A percentile compares a stretch with the other conserved stretches of the same genome.
Evolutionary conservation across 2,888 invertebrate species (phyloP).

Genomic region (Diarsia dahlii): DNA sequence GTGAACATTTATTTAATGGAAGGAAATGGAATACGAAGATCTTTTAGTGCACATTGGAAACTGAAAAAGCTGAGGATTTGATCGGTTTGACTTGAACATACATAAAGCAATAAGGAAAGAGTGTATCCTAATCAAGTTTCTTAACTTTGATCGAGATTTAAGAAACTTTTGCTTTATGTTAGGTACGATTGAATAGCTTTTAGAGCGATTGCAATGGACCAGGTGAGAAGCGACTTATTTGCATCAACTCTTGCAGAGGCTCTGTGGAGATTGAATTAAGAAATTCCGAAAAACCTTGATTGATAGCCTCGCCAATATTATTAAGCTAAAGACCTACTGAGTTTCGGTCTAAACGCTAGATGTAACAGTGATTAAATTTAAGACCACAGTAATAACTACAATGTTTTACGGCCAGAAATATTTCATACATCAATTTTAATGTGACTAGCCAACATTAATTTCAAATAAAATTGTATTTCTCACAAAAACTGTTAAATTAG

Average conservation of each 20-base stretch:
- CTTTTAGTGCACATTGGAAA: conserved; percentile 31
- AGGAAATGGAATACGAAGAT: not conserved
- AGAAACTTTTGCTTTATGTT: conserved; percentile 27
- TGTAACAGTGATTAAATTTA: conserved; percentile 29
- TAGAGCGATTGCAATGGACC: conserved; percentile 11
- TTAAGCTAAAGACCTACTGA: not conserved
- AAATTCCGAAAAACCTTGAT: not conserved
- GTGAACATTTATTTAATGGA: conserved; percentile 52
- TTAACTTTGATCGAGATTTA: conserved; percentile 32
- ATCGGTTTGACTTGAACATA: conserved; percentile 46
- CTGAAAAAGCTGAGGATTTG: conserved; percentile 27
- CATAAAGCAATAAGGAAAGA: conserved; percentile 48
- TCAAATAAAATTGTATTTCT: conserved; percentile 42
- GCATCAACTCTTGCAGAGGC: conserved; percentile 9
- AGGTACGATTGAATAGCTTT: conserved; percentile 33
- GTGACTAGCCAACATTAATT: conserved; percentile 47
- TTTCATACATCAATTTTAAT: conserved; percentile 50
- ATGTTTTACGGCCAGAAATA: conserved; percentile 28
- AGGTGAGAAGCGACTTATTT: not conserved
- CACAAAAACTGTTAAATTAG: conserved; percentile 59
- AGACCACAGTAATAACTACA: conserved; percentile 23
- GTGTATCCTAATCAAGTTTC: conserved; percentile 50
- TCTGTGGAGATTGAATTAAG: conserved; percentile 9
- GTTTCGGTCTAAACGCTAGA: not conserved
- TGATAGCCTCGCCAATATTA: not conserved